phyloP scores from a whole-genome alignment of 2,113 vertebrate genomes.

The Oryzias woworae region DNA sequence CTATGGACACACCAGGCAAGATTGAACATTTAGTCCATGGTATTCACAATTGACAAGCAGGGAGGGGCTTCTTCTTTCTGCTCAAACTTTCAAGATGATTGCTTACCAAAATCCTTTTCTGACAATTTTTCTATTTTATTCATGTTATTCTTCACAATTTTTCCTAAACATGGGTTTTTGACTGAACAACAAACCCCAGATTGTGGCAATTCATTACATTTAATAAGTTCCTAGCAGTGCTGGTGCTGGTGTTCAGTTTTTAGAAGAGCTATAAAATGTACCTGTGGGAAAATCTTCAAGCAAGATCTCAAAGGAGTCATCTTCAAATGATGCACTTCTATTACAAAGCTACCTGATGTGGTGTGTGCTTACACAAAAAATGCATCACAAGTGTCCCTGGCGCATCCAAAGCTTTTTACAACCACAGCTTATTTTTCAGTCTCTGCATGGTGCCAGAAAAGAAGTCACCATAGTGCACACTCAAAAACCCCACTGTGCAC shows the following conservation, averaged over 20 bases:
- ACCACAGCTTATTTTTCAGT: slow-evolving; percentile 24
- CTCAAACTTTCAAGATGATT: slow-evolving; percentile 48
- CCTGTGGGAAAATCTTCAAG: slow-evolving; percentile 17
- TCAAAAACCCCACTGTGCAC: slow-evolving; percentile 15
- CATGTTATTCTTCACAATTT: slow-evolving; percentile 64
- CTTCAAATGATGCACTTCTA: slow-evolving; percentile 3
- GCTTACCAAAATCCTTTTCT: slow-evolving; percentile 57
- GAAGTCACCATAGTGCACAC: slow-evolving; percentile 4
- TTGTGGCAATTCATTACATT: slow-evolving; percentile 62
- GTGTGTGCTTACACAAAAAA: slow-evolving; percentile 35
- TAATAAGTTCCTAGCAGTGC: slow-evolving; percentile 53
- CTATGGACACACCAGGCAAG: too few species aligned
- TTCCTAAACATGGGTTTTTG: slow-evolving; percentile 34
- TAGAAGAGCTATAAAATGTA: slow-evolving; percentile 53
- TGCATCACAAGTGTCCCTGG: slow-evolving; percentile 6
- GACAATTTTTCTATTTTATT: slow-evolving; percentile 69
- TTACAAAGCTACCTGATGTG: slow-evolving; percentile 19
- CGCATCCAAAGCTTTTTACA: slow-evolving; percentile 13
- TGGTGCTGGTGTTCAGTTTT: slow-evolving; percentile 45
- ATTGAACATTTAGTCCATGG: too few species aligned
- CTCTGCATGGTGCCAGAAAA: slow-evolving; percentile 12
- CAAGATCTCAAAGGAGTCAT: slow-evolving; percentile 18
- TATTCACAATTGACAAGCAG: too few species aligned
- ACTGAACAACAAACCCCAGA: slow-evolving; percentile 33
- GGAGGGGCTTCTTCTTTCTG: slow-evolving; percentile 8